phyloP scores from a whole-genome alignment of 2,888 invertebrate genomes.

The Troides oblongomaculatus region DNA sequence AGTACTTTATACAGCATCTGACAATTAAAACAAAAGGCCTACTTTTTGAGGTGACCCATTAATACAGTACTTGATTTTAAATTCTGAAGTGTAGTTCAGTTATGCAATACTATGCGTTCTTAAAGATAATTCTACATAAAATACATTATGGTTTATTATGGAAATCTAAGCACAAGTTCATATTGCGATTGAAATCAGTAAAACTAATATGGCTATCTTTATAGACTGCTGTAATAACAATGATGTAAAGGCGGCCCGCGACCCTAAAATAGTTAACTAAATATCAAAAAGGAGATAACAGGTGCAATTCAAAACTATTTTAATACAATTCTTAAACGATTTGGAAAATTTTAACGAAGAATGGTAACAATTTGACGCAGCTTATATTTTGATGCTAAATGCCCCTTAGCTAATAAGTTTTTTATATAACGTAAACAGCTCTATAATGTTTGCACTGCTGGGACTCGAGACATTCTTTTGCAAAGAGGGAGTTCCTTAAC shows the following conservation, averaged over 20 bases:
- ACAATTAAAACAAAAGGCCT: background rate
- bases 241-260: conserved; percentile 17
- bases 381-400: too few species aligned
- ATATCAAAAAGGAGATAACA: background rate
- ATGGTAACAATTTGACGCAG: too few species aligned
- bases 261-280: conserved; percentile 16
- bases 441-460: too few species aligned
- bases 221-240: conserved; percentile 23
- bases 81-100: background rate
- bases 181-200: conserved; percentile 14
- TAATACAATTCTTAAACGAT: background rate
- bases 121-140: background rate
- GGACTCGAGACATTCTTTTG: too few species aligned
- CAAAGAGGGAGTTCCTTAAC: too few species aligned
- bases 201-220: conserved; percentile 25
- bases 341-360: too few species aligned
- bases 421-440: too few species aligned
- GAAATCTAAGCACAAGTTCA: conserved; percentile 14
- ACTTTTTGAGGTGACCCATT: background rate
- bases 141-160: conserved; percentile 4
- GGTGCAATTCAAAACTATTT: background rate
- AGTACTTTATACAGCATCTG: background rate
- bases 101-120: background rate
- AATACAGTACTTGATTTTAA: background rate
- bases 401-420: too few species aligned